A percentile compares a stretch with the other conserved stretches of the same genome.
These are phyloP conservation scores for Pseudocheirus occidentalis DNA, from an alignment of 2,797 vertebrate species.

Conservation along the genomic window DNA sequence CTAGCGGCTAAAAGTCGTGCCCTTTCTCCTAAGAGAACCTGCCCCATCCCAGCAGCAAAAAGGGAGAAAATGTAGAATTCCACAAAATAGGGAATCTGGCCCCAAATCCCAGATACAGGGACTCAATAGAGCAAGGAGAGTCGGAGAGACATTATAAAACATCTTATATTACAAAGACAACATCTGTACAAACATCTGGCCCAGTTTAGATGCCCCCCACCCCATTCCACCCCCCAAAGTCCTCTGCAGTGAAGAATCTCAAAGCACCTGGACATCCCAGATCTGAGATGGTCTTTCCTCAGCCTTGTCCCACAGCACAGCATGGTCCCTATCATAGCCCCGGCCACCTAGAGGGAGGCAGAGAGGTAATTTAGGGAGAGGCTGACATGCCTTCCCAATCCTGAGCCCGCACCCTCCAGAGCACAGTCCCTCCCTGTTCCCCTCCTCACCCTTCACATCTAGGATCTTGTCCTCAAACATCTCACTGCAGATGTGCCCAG, in stretches of 20 bases:
- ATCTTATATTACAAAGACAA: slow-evolving; percentile 69
- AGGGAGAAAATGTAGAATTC: background rate
- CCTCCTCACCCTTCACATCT: slow-evolving; percentile 91
- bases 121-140: background rate
- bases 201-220: background rate
- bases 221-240: background rate
- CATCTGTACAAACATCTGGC: slow-evolving; percentile 52
- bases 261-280: slow-evolving; percentile 91
- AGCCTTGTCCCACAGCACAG: slow-evolving; percentile 86
- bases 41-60: background rate
- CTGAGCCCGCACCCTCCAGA: background rate
- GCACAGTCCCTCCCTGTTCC: background rate
- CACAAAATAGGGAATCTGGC: background rate
- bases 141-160: slow-evolving; percentile 63
- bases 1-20: background rate
- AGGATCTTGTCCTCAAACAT: slow-evolving; percentile 91
- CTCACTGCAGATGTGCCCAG: slow-evolving; percentile 88
- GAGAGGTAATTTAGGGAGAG: background rate
- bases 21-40: background rate
- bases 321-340: slow-evolving; percentile 91
- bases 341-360: slow-evolving; percentile 86
- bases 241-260: slow-evolving; percentile 48
- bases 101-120: slow-evolving; percentile 8
- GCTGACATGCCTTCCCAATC: slow-evolving; percentile 9
- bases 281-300: slow-evolving; percentile 88